Evolutionary conservation across 2,888 invertebrate genomes (phyloP).

Genomic region (Spodoptera littoralis): DNA sequence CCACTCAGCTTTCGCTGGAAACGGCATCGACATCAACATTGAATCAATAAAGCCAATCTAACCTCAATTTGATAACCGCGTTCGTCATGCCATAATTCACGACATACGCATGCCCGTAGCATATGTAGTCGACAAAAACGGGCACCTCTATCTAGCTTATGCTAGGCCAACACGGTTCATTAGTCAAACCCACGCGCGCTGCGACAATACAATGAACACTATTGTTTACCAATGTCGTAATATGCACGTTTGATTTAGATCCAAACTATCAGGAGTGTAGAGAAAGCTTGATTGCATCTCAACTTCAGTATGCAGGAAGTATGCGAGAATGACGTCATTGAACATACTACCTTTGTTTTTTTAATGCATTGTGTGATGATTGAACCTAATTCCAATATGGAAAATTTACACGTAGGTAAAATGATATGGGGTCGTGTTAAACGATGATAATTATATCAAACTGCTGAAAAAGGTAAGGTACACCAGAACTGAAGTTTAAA

Average conservation of each 20-base stretch:
- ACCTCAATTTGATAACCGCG: constrained; percentile 45
- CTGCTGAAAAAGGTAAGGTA: no score
- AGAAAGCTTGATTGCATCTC: constrained; percentile 43
- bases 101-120: constrained; percentile 22
- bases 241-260: constrained; percentile 49
- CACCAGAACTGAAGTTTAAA: no score
- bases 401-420: no score
- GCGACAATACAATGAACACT: constrained; percentile 68
- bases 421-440: no score
- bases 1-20: constrained; percentile 3
- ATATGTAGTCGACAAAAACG: constrained; percentile 57
- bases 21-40: constrained; percentile 32
- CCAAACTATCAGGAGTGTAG: constrained; percentile 45
- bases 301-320: constrained; percentile 5
- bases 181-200: constrained; percentile 75
- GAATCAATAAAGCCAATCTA: constrained; percentile 43
- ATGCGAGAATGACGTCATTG: constrained; percentile 18
- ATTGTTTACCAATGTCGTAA: constrained; percentile 70
- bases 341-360: background rate
- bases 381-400: no score
- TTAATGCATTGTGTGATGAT: background rate
- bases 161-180: constrained; percentile 64
- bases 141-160: constrained; percentile 41
- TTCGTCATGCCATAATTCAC: constrained; percentile 42
- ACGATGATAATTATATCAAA: no score